phyloP scores from a whole-genome alignment of 2,797 vertebrate genomes.

The Spea hammondii region DNA sequence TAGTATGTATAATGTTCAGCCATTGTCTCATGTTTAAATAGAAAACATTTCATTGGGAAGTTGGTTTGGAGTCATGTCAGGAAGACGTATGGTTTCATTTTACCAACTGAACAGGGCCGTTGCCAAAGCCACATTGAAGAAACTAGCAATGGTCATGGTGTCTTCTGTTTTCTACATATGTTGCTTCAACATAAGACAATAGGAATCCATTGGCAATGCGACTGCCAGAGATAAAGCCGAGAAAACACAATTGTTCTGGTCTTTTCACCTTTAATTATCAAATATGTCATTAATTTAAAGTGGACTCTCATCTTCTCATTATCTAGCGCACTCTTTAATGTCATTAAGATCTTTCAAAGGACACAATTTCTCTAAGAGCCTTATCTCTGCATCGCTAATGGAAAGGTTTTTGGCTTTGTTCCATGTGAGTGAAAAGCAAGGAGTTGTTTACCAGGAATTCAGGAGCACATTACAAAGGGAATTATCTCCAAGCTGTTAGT shows the following conservation, averaged over 20 bases:
- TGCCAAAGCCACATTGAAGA: slow-evolving; percentile 11
- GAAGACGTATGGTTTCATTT: slow-evolving; percentile 5
- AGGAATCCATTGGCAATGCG: not conserved
- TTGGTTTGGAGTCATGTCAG: not conserved
- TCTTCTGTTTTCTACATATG: not conserved
- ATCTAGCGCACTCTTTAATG: slow-evolving; percentile 68
- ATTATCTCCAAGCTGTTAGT: slow-evolving; percentile 74
- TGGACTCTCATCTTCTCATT: slow-evolving; percentile 65
- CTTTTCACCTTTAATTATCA: slow-evolving; percentile 65
- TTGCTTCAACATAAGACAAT: not conserved
- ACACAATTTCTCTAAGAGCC: slow-evolving; percentile 69
- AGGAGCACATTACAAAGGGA: slow-evolving; percentile 72
- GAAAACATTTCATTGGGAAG: not conserved
- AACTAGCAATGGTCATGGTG: not conserved
- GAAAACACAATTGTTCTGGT: slow-evolving; percentile 25
- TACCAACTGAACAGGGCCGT: not conserved
- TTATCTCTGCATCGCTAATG: slow-evolving; percentile 67
- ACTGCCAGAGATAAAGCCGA: not conserved
- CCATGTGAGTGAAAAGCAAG: slow-evolving; percentile 67
- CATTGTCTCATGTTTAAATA: not conserved
- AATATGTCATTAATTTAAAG: slow-evolving; percentile 63
- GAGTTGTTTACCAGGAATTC: slow-evolving; percentile 77
- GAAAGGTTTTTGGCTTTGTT: slow-evolving; percentile 69
- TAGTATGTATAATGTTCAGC: no score
- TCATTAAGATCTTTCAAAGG: slow-evolving; percentile 67